Percentiles rank a stretch among this genome's conserved stretches.
Evolutionary conservation across 2,888 invertebrate species (phyloP).

Genomic region (Pyralis farinalis): DNA sequence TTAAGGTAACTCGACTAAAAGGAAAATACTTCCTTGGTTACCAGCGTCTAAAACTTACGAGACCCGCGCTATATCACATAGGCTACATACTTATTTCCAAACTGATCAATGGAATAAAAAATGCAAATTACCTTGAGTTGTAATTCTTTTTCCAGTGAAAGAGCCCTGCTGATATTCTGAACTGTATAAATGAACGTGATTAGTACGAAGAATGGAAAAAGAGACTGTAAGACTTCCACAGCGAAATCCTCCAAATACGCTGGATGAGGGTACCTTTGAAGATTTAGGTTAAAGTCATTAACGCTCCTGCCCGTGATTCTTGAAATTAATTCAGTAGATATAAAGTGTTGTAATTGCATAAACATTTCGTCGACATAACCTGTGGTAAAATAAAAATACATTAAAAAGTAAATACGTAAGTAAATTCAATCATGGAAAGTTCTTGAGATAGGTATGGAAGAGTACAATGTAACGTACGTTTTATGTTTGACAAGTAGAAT

Average conservation of each 20-base stretch:
- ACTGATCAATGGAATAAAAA: too few species aligned
- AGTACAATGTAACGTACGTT: too few species aligned
- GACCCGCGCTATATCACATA: too few species aligned
- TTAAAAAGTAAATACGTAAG: too few species aligned
- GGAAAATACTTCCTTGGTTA: too few species aligned
- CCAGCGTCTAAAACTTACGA: too few species aligned
- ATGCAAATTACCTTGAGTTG: conserved; percentile 82
- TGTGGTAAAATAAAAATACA: conserved; percentile 22
- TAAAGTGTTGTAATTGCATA: conserved; percentile 56
- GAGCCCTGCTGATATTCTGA: conserved; percentile 87
- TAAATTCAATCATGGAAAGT: too few species aligned
- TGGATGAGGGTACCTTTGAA: conserved; percentile 89
- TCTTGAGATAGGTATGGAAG: too few species aligned
- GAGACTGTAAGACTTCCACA: conserved; percentile 82
- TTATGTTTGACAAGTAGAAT: too few species aligned
- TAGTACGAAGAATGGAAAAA: conserved; percentile 88
- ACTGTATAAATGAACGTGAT: conserved; percentile 91
- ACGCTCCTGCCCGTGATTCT: conserved; percentile 45
- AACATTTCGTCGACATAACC: conserved; percentile 70
- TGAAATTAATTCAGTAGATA: conserved; percentile 58
- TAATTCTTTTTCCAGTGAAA: conserved; percentile 88
- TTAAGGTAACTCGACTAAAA: too few species aligned
- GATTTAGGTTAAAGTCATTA: conserved; percentile 45
- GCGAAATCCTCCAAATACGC: conserved; percentile 85
- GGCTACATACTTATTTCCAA: too few species aligned